Evolutionary conservation across 2,888 invertebrate genomes (phyloP).

Genomic region (Alviniconcha strummeri): DNA sequence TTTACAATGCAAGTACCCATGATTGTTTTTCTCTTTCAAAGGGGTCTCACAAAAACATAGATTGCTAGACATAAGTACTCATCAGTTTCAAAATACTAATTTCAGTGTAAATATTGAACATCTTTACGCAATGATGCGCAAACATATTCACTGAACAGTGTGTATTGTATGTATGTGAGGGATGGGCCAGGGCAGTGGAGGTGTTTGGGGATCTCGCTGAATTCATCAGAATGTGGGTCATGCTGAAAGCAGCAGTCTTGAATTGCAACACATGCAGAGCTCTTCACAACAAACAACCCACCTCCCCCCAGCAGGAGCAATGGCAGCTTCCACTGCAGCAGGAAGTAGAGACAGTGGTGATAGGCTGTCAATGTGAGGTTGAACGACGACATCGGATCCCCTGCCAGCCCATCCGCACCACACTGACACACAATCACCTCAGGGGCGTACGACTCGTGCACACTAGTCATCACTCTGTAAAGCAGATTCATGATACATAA

Average conservation of each 20-base stretch:
- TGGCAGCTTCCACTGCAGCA: constrained; percentile 79
- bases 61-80: too few relatives aligned
- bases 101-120: too few relatives aligned
- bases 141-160: too few relatives aligned
- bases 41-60: too few relatives aligned
- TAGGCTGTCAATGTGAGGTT: constrained; percentile 81
- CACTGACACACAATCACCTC: constrained; percentile 86
- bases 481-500: too few relatives aligned
- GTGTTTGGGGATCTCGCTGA: constrained; percentile 56
- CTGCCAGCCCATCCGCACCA: constrained; percentile 85
- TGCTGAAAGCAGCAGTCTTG: not conserved
- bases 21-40: too few relatives aligned
- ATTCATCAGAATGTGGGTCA: constrained; percentile 72
- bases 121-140: too few relatives aligned
- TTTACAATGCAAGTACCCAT: too few relatives aligned
- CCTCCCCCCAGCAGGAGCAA: constrained; percentile 87
- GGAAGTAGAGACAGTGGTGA: constrained; percentile 77
- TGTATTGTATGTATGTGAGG: too few relatives aligned
- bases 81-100: too few relatives aligned
- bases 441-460: constrained; percentile 78
- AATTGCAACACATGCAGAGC: not conserved
- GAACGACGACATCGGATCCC: constrained; percentile 84
- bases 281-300: constrained; percentile 56
- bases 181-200: too few relatives aligned
- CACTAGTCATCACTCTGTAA: constrained; percentile 75